Percentiles rank a stretch among this genome's conserved stretches.
Evolutionary conservation across 1,140 invertebrate genomes (phyloP).

Genomic region (Platyscapa corneri): DNA sequence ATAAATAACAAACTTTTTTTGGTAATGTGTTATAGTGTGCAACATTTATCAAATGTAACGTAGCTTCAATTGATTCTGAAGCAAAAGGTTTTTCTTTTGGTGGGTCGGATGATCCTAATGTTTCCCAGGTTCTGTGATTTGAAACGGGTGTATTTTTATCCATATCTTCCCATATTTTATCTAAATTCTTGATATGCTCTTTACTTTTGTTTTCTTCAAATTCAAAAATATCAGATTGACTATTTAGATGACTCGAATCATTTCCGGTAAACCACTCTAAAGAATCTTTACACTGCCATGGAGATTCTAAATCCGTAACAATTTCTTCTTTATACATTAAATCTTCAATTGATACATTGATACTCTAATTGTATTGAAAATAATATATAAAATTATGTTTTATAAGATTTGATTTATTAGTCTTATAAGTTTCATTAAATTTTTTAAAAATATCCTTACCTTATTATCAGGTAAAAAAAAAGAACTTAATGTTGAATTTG

Average conservation of each 20-base stretch:
- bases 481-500: constrained; percentile 46
- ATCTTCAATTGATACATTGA: constrained; percentile 38
- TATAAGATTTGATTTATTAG: background rate
- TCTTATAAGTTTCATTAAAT: background rate
- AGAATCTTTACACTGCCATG: constrained; percentile 50
- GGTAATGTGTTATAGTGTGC: constrained; percentile 22
- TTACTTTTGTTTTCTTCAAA: constrained; percentile 23
- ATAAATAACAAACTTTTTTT: constrained; percentile 51
- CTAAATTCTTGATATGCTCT: constrained; percentile 13
- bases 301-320: constrained; percentile 57
- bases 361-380: constrained; percentile 52
- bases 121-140: constrained; percentile 68
- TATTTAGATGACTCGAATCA: background rate
- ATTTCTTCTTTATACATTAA: constrained; percentile 54
- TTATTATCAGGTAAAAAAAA: constrained; percentile 54
- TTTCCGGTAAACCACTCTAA: background rate
- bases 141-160: constrained; percentile 49
- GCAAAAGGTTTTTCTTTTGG: constrained; percentile 63
- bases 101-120: constrained; percentile 60
- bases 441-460: constrained; percentile 39
- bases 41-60: constrained; percentile 61
- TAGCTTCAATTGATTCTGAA: constrained; percentile 61
- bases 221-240: constrained; percentile 18
- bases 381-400: constrained; percentile 22
- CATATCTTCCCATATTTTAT: constrained; percentile 58